Evolutionary conservation across 2,113 vertebrate genomes (phyloP).

Genomic region (Pseudolaguvia tuberculata): DNA sequence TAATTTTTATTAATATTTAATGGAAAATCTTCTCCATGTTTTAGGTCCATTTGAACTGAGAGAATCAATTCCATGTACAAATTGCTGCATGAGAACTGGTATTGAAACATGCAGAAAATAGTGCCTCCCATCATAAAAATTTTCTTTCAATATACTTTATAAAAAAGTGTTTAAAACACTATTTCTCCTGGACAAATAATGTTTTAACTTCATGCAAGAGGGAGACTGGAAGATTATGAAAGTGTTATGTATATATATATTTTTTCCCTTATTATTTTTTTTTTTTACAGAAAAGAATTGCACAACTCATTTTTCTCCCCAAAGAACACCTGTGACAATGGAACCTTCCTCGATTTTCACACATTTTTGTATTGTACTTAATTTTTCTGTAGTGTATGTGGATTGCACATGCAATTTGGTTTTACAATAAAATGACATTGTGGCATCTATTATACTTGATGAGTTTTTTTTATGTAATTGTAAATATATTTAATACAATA

Average conservation of each 20-base stretch:
- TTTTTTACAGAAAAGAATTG: slow-evolving; percentile 43
- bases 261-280: slow-evolving; percentile 37
- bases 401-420: slow-evolving; percentile 51
- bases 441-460: not conserved
- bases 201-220: slow-evolving; percentile 4
- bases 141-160: too few species aligned
- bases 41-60: not conserved
- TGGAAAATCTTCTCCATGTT: not conserved
- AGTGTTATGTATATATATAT: slow-evolving; percentile 40
- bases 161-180: slow-evolving; percentile 9
- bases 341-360: slow-evolving; percentile 37
- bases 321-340: slow-evolving; percentile 42
- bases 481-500: too few species aligned
- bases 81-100: not conserved
- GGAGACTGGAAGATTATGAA: slow-evolving; percentile 34
- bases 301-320: slow-evolving; percentile 45
- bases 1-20: slow-evolving; percentile 17
- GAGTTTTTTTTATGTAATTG: not conserved
- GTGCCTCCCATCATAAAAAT: too few species aligned
- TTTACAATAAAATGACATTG: slow-evolving; percentile 61
- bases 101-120: not conserved
- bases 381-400: slow-evolving; percentile 44
- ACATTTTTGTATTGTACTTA: slow-evolving; percentile 37
- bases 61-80: not conserved
- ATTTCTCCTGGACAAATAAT: slow-evolving; percentile 5